Percentiles rank a stretch among this genome's conserved stretches.
These are phyloP conservation scores for Bugula neritina DNA, from an alignment of 2,888 invertebrate species.

Conservation along the genomic window DNA sequence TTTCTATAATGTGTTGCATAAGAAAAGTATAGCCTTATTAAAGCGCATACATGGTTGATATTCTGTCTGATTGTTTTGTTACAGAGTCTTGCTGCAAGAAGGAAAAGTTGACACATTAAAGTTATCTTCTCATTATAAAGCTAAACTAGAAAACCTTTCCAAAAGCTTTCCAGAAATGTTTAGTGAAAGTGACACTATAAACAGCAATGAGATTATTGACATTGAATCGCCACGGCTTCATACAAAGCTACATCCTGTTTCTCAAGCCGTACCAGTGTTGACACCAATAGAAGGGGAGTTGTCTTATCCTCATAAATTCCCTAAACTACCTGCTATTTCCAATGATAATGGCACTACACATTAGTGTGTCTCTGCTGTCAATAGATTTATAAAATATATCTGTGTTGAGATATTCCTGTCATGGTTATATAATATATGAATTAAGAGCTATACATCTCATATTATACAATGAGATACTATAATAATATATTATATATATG, in stretches of 20 bases:
- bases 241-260: not conserved
- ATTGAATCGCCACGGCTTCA: not conserved
- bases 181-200: not conserved
- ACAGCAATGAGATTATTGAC: conserved; percentile 1
- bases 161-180: conserved; percentile 2
- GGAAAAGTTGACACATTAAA: not conserved
- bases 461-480: no score
- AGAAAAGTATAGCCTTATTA: no score
- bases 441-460: no score
- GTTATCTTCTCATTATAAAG: not conserved
- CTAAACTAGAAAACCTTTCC: conserved; percentile 2
- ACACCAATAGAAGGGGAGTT: conserved; percentile 13
- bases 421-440: no score
- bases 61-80: no score
- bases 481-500: no score
- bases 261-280: not conserved
- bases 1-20: no score
- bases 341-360: not conserved
- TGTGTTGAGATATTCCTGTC: no score
- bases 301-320: not conserved
- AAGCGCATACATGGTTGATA: no score
- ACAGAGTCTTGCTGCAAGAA: not conserved
- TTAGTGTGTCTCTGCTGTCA: no score
- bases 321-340: conserved; percentile 13
- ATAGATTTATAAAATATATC: no score